Evolutionary conservation across 2,797 vertebrate species (phyloP).

Genomic region (Chelidonichthys spinosus): DNA sequence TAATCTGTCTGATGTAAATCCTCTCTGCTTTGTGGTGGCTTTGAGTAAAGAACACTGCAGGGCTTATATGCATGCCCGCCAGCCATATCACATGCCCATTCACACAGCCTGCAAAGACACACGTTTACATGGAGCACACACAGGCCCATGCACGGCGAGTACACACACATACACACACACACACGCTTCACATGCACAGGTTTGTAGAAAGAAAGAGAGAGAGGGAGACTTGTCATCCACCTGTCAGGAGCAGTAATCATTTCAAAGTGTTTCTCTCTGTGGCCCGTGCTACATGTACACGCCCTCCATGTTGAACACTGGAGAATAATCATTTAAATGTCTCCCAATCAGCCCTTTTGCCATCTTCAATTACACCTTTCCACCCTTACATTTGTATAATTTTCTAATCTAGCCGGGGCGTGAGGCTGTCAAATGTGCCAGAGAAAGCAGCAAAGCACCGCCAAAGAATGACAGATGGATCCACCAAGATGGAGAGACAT

Average conservation of each 20-base stretch:
- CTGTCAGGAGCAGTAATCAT: conserved; percentile 91
- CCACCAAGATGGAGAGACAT: conserved; percentile 84
- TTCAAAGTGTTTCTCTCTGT: conserved; percentile 91
- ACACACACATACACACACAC: conserved; percentile 8
- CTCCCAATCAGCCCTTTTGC: conserved; percentile 96
- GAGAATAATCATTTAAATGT: conserved; percentile 98
- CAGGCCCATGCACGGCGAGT: background rate
- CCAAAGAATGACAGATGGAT: conserved; percentile 94
- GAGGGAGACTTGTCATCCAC: conserved; percentile 73
- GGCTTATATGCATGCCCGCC: conserved; percentile 62
- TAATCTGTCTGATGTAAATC: conserved; percentile 78
- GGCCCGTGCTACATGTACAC: conserved; percentile 89
- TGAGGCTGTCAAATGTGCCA: conserved; percentile 83
- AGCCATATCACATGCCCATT: conserved; percentile 32
- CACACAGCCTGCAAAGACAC: conserved; percentile 37
- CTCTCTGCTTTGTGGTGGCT: conserved; percentile 68
- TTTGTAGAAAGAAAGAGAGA: conserved; percentile 36
- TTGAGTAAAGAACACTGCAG: conserved; percentile 66
- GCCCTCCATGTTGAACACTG: conserved; percentile 92
- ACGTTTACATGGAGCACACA: background rate
- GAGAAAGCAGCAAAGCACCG: conserved; percentile 86
- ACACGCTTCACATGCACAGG: conserved; percentile 36
- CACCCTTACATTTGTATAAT: conserved; percentile 98
- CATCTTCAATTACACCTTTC: conserved; percentile 99
- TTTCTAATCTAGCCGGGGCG: conserved; percentile 95